A percentile compares a stretch with the other conserved stretches of the same genome.
Conservation (phyloP, 2,113 vertebrate genomes). For the Lepus timidus region DNA sequence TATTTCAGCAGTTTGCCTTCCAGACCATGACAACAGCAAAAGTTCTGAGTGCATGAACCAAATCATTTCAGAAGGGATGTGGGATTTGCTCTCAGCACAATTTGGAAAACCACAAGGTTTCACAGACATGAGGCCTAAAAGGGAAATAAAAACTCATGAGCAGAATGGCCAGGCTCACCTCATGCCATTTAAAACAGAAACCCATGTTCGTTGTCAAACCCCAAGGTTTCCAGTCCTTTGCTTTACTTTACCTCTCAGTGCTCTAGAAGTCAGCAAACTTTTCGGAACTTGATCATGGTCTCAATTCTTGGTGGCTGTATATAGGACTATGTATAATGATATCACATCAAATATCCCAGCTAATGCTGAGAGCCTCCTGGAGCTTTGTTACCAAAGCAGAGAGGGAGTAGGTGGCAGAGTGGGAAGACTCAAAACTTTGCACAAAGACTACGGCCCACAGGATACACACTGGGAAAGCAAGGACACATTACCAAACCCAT, state of each 20-base stretch:
- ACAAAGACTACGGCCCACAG: too few species aligned
- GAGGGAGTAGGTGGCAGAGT: not conserved
- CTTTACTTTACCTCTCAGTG: not conserved
- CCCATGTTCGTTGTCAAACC: not conserved
- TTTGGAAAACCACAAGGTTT: conserved; percentile 32
- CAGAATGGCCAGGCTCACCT: not conserved
- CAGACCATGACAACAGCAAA: not conserved
- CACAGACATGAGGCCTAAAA: not conserved
- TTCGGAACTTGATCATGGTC: not conserved
- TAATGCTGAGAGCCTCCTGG: not conserved
- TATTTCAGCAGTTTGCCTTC: conserved; percentile 40
- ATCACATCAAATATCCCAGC: not conserved
- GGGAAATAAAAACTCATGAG: not conserved
- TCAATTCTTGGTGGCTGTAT: not conserved
- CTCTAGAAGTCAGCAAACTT: not conserved
- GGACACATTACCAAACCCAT: not conserved
- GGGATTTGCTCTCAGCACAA: conserved; percentile 42
- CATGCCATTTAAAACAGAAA: not conserved
- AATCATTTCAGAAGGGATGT: conserved; percentile 51
- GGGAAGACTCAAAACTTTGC: not conserved
- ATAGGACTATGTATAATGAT: not conserved
- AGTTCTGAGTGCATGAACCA: conserved; percentile 50
- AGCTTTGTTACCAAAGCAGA: not conserved
- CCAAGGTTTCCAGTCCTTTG: not conserved
- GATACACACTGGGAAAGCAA: not conserved